A percentile compares a stretch with the other conserved stretches of the same genome.
phyloP scores from a whole-genome alignment of 2,888 invertebrate genomes.

The Zaprionus bogoriensis region DNA sequence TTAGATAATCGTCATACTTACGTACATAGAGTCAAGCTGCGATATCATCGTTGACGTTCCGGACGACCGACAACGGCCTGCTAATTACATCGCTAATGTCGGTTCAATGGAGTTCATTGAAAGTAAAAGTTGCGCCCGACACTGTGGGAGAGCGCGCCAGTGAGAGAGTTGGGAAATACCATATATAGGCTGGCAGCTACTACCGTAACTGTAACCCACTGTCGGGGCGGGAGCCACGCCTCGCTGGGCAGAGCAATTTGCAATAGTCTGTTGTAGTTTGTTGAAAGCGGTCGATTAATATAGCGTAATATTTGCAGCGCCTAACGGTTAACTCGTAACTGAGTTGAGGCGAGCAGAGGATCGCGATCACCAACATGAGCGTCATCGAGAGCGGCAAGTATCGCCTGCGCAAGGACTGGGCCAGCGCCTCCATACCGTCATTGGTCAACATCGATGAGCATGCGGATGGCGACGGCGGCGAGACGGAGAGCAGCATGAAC shows the following conservation, averaged over 20 bases:
- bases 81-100: constrained; percentile 72
- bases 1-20: constrained; percentile 12
- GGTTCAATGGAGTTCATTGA: constrained; percentile 77
- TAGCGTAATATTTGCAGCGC: constrained; percentile 54
- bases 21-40: constrained; percentile 33
- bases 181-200: neutral
- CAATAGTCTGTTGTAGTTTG: constrained; percentile 1
- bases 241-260: constrained; percentile 1
- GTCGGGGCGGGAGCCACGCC: constrained; percentile 8
- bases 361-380: constrained; percentile 71
- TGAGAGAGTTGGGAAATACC: constrained; percentile 1
- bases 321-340: constrained; percentile 39
- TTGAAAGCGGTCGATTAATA: constrained; percentile 36
- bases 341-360: constrained; percentile 30
- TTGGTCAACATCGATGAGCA: constrained; percentile 82
- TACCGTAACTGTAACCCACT: neutral
- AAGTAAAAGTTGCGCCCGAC: constrained; percentile 65
- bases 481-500: constrained; percentile 56
- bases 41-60: constrained; percentile 57
- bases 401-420: constrained; percentile 82
- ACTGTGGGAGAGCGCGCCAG: neutral
- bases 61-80: constrained; percentile 65
- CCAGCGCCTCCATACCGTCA: constrained; percentile 82
- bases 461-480: constrained; percentile 69
- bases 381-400: constrained; percentile 82